Evolutionary conservation across 92 coral and sea anemone genomes (phyloP).

Genomic region (Parazoanthus atlanticus): DNA sequence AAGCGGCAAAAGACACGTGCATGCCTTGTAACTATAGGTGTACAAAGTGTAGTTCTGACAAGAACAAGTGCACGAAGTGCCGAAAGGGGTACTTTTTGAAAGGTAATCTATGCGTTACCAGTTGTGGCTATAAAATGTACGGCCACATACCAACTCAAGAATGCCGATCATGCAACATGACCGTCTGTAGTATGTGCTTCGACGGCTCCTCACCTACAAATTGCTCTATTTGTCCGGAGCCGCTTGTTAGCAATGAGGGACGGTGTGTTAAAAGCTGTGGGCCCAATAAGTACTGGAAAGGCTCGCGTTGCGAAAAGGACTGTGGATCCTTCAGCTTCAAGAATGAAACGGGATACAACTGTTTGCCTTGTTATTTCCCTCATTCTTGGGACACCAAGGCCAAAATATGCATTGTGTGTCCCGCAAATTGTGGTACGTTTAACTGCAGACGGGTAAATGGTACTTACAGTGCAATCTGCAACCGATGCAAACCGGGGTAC

Average conservation of each 20-base stretch:
- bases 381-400: not conserved
- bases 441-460: slow-evolving; percentile 7
- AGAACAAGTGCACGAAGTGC: slow-evolving; percentile 59
- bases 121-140: slow-evolving; percentile 62
- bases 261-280: slow-evolving; percentile 65
- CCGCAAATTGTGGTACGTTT: not conserved
- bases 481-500: slow-evolving; percentile 53
- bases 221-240: slow-evolving; percentile 65
- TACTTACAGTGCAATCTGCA: not conserved
- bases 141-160: slow-evolving; percentile 58
- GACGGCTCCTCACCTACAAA: slow-evolving; percentile 59
- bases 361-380: slow-evolving; percentile 46
- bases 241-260: slow-evolving; percentile 72
- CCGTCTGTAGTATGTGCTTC: slow-evolving; percentile 65
- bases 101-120: slow-evolving; percentile 56
- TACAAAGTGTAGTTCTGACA: slow-evolving; percentile 58
- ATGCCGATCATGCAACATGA: slow-evolving; percentile 65
- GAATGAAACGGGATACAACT: slow-evolving; percentile 51
- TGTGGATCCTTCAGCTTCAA: slow-evolving; percentile 64
- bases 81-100: slow-evolving; percentile 64
- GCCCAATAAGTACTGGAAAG: slow-evolving; percentile 48
- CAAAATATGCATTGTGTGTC: slow-evolving; percentile 21
- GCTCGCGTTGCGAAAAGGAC: slow-evolving; percentile 51
- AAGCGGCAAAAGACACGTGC: slow-evolving; percentile 66
- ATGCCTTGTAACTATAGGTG: slow-evolving; percentile 57